Percentiles rank a stretch among this genome's conserved stretches.
Conservation (phyloP, 1,140 invertebrate species). For the Berghia stephanieae region DNA sequence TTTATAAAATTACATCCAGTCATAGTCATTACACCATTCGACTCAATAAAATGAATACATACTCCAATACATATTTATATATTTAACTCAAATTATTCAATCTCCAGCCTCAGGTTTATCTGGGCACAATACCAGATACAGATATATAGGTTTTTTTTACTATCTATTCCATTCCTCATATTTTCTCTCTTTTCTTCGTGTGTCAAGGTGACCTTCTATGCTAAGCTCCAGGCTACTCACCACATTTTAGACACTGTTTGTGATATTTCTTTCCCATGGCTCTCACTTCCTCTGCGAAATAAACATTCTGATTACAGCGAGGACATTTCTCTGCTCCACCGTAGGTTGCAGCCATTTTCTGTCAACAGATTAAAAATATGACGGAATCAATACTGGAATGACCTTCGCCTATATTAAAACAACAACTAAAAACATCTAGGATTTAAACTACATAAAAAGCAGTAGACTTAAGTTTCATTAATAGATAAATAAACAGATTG, state of each 20-base stretch:
- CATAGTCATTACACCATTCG: no score
- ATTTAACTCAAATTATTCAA: no score
- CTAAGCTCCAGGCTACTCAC: conserved; percentile 72
- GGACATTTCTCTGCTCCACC: conserved; percentile 64
- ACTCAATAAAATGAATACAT: no score
- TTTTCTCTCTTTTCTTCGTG: not conserved
- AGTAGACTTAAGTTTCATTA: no score
- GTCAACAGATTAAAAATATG: no score
- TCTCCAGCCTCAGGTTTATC: not conserved
- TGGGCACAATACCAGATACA: not conserved
- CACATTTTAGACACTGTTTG: conserved; percentile 99
- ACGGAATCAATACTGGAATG: no score
- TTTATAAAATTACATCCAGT: no score
- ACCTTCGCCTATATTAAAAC: no score
- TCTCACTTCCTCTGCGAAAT: conserved; percentile 71
- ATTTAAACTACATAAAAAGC: no score
- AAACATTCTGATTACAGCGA: conserved; percentile 70
- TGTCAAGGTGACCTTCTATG: not conserved
- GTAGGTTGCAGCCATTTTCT: conserved; percentile 24
- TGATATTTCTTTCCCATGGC: conserved; percentile 92
- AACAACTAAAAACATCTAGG: no score
- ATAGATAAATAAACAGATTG: no score
- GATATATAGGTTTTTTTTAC: not conserved
- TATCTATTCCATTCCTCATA: not conserved
- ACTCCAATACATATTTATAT: no score